Percentiles rank a stretch among this genome's conserved stretches.
These are phyloP conservation scores for Seira musarum DNA, from an alignment of 2,888 invertebrate genomes.

Conservation along the genomic window DNA sequence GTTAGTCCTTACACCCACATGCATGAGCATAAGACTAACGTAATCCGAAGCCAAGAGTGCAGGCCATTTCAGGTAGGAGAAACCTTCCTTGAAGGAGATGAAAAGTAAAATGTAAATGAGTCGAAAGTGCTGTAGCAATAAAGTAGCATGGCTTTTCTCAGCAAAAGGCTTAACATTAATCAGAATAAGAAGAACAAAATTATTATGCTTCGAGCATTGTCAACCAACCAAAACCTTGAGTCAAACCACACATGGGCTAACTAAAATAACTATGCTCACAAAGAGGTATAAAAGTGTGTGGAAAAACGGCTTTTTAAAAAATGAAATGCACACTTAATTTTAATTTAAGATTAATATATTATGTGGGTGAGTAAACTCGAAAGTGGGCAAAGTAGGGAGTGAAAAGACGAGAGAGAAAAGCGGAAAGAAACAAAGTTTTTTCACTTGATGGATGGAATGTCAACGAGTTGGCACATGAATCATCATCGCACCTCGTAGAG, in stretches of 20 bases:
- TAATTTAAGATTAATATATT: not conserved
- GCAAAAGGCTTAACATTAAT: not conserved
- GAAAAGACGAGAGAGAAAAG: not conserved
- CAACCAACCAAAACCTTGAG: too few relatives aligned
- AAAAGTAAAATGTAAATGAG: slow-evolving; percentile 42
- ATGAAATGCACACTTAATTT: not conserved
- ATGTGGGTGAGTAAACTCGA: not conserved
- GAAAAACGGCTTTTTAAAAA: not conserved
- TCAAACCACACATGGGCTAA: too few relatives aligned
- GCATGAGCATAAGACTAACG: too few relatives aligned
- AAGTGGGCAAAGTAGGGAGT: not conserved
- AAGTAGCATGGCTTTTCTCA: not conserved
- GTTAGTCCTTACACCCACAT: not conserved
- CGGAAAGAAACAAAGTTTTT: not conserved
- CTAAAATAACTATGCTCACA: too few relatives aligned
- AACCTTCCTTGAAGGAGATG: not conserved
- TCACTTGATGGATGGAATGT: slow-evolving; percentile 45
- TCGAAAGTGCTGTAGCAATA: not conserved
- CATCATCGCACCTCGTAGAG: slow-evolving; percentile 17
- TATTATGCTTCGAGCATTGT: not conserved
- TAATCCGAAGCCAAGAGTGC: too few relatives aligned
- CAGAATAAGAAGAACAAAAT: not conserved
- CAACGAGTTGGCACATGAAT: slow-evolving; percentile 37
- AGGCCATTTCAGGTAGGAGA: too few relatives aligned
- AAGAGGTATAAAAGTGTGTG: too few relatives aligned